Base-by-base conservation (phyloP, 2,113 vertebrate genomes). In the Daboia siamensis region DNA sequence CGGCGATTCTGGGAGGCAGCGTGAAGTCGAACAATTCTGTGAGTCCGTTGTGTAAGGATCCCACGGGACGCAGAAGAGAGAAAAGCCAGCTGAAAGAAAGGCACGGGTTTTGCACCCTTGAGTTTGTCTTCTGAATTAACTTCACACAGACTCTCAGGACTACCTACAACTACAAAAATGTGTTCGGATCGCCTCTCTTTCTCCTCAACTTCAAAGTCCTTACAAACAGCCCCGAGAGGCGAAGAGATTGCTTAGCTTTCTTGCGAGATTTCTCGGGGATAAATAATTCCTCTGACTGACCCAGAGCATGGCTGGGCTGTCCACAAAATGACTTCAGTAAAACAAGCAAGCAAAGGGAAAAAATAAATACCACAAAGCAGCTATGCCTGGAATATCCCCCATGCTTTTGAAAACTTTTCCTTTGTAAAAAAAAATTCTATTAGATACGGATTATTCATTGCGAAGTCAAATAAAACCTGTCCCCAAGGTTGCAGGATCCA, bases 131-230 rank as follows among this genome's bases (percentile, higher is more conserved):
- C 52, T 26, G 26, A 52, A 33, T 59, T 39, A 89, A 92, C 94
- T 93, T 96, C 92, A 95, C 93, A 94, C 93, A 91, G 92, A 94
- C 6, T 13, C 95, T 94, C 69, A 86, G 93, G 0, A 59, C 93
- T 90, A 94, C 95, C 95, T 94, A 96, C 96, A 95, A 92, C 92
- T 96, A 95, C 95, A 95, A 90, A 57, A 94, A 93, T 55, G 93
- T 91, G 96, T 94, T 95, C 95, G 95, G 94, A 51, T 90, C 95
- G 95, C 95, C 95, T 93, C 91, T 87, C 90, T 88, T 44, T 91
- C 46, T 59, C 94, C 93, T 95, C 92, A 93, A 94, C 95, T 96
- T 92, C 93, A 96, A 96, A 93, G 91, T 89, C 95, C 94, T 95
- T 95, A 94, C 92, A 96, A 91, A 86, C n/a, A 69, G 46, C 92